Percentiles rank a stretch among this genome's conserved stretches.
These are phyloP conservation scores for Sitophilus oryzae DNA, from an alignment of 1,140 invertebrate species.

Conservation along the genomic window DNA sequence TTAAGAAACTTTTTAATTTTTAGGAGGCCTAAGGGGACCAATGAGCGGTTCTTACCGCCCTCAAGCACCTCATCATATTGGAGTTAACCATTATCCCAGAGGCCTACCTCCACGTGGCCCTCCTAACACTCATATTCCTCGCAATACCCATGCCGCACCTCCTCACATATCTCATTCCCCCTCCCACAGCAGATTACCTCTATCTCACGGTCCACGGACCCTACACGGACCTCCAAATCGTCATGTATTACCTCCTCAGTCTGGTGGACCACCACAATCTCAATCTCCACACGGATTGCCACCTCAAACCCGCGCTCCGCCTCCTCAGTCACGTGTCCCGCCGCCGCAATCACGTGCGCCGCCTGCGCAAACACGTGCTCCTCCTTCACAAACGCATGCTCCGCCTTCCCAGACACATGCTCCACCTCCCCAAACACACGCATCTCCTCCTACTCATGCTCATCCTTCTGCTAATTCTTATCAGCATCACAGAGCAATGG, in stretches of 20 bases:
- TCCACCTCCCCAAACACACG: neutral
- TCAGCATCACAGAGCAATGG: slow-evolving; percentile 48
- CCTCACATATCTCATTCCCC: neutral
- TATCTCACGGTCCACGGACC: too few species aligned
- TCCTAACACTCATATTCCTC: slow-evolving; percentile 6
- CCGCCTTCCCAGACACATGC: neutral
- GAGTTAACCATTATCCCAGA: slow-evolving; percentile 27
- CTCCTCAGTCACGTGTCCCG: neutral
- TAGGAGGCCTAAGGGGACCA: slow-evolving; percentile 17
- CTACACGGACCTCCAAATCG: too few species aligned
- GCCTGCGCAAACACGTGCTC: neutral
- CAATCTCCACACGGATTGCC: neutral
- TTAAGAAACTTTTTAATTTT: too few species aligned
- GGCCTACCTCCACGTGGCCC: slow-evolving; percentile 5
- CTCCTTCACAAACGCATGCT: neutral
- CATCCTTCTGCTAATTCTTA: neutral
- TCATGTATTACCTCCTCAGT: too few species aligned
- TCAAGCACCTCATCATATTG: slow-evolving; percentile 7
- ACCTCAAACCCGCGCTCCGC: neutral
- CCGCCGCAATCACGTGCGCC: neutral
- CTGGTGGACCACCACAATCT: too few species aligned
- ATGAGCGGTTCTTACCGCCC: slow-evolving; percentile 4
- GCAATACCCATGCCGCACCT: slow-evolving; percentile 10
- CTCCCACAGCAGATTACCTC: slow-evolving; percentile 12
- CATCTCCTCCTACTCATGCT: slow-evolving; percentile 9